Base-by-base conservation (phyloP, 2,797 vertebrate genomes). In the Linurgus olivaceus region DNA sequence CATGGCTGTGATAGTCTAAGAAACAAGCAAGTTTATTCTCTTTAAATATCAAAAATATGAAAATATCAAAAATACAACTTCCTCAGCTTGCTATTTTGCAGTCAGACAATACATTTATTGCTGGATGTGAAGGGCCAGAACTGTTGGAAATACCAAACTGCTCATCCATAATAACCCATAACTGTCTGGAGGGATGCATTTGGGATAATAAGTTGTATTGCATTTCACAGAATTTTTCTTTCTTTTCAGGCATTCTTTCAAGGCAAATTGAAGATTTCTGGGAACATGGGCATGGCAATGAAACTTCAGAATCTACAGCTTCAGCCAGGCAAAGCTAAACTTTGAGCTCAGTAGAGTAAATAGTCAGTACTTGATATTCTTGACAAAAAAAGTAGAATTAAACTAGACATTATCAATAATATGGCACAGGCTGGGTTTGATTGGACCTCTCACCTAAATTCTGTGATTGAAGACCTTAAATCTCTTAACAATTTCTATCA, bases 221-320 rank as follows among this genome's bases (percentile, higher is more conserved):
- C 31, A 20, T 80, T 87, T 93, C 50, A 91, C 37, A 50, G n/a
- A 29, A 40, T 92, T n/a, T 95, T 78, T 94, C 29, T 96, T 96
- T 89, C 57, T 86, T 96, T 78, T 87, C 63, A 99, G 99, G 99
- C 99, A 7, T 99, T 99, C 97, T 98, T 99, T 96, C 98, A 99
- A 97, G 99, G 99, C 42, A 99, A 99, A 96, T 96, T 99, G 97
- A 99, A 99, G 98, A 96, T 99, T 83, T 91, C 98, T 72, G 99
- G 99, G 57, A 99, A 99, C 97, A 99, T 99, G 99, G 98, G 98
- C 62, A 96, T 99, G 98, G 99, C 99, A 67, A 98, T 99, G 99
- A 99, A 99, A 97, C 98, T 99, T 90, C 99, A 99, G 96, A 99
- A 78, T 87, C 98, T 99, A 71, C 99, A 99, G 90, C 94, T 99